Base-by-base conservation (phyloP, 2,113 vertebrate genomes). In the Hypomesus transpacificus region DNA sequence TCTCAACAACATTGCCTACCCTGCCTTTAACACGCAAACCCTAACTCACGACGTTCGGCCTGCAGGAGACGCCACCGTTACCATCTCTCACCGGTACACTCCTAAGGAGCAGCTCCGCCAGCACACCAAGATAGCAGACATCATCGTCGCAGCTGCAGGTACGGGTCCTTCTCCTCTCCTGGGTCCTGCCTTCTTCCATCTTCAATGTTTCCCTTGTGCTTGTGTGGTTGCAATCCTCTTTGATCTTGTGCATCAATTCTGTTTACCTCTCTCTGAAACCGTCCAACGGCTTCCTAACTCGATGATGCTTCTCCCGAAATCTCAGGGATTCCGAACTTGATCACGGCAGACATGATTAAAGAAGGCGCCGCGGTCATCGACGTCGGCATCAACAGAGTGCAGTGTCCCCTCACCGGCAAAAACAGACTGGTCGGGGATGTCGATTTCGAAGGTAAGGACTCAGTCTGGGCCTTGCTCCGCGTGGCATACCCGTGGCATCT, bases 261-360 rank as follows among this genome's bases (percentile, higher is more conserved):
- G 39, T 2, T 0, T 46, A 63, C 24, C 61, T 64, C 61, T 31
- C 16, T 46, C 39, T 46, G 39, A 24, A 63, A 13, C 20, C 22
- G 13, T 24, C 16, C 26, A 18, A 14, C 69, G 51, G 75, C 8
- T 70, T 17, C 2, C 18, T 54, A 20, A 52, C 56, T 70, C 61
- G 81, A 39, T 28, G 0, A 16, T 54, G 7, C 70, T 24, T 21
- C 11, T 64, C 11, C 52, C 21, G 6, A 28, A 14, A 51, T 68
- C 22, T 26, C 84, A 99, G 97, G 97, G 20, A 97, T 99, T 76
- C 97, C 97, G 46, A 98, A 98, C 68, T 93, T 99, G 24, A 98
- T 99, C 80, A 99, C 97, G 0, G 96, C 95, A 0, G 96, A 99
- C 69, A 99, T 99, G 97, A 95, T 99, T 77, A 98, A 98, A 80